Conservation (phyloP, 2,888 invertebrate genomes). For the Xanthorhoe designata region DNA sequence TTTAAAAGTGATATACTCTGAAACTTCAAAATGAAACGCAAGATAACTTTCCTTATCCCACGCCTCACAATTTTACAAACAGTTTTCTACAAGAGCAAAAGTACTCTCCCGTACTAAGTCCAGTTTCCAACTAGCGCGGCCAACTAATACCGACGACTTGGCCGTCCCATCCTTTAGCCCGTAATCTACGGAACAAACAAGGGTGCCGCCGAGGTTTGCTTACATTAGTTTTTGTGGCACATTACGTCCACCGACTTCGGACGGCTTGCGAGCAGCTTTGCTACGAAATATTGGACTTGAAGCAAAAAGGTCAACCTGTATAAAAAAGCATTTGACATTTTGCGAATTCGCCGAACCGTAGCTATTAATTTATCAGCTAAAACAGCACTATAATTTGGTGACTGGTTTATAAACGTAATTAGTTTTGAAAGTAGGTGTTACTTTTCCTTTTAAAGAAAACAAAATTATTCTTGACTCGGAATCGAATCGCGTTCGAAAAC, state of each 20-base stretch:
- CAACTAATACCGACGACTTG: slow-evolving; percentile 35
- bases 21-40: slow-evolving; percentile 1
- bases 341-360: slow-evolving; percentile 22
- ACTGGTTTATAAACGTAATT: slow-evolving; percentile 25
- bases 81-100: slow-evolving; percentile 14
- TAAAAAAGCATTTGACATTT: slow-evolving; percentile 29
- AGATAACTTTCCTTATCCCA: background rate
- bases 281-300: slow-evolving; percentile 27
- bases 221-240: slow-evolving; percentile 60
- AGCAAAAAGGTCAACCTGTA: slow-evolving; percentile 33
- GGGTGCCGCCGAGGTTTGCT: slow-evolving; percentile 55
- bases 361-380: slow-evolving; percentile 17
- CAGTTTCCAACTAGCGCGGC: slow-evolving; percentile 23
- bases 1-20: background rate
- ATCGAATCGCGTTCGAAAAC: slow-evolving; percentile 43
- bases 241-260: slow-evolving; percentile 28
- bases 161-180: slow-evolving; percentile 54
- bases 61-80: background rate
- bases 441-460: slow-evolving; percentile 33
- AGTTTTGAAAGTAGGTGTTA: slow-evolving; percentile 13
- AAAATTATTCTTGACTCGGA: slow-evolving; percentile 18
- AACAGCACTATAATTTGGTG: slow-evolving; percentile 20
- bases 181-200: slow-evolving; percentile 70
- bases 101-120: slow-evolving; percentile 7
- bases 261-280: slow-evolving; percentile 21